Conservation (phyloP, 1,140 invertebrate genomes). For the Hestina assimilis region DNA sequence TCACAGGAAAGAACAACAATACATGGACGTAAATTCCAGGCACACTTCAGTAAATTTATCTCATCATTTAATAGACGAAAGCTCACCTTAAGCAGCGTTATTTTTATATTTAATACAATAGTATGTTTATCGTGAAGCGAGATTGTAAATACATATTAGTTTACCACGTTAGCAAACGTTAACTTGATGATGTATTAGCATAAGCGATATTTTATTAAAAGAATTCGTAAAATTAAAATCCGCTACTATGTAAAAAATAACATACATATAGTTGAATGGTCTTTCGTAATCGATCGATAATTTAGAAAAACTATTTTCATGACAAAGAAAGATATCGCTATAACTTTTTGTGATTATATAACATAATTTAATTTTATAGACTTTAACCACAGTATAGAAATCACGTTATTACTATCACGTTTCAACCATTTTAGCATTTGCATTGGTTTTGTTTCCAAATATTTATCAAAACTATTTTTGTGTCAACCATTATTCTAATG, state of each 20-base stretch:
- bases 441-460: slow-evolving; percentile 53
- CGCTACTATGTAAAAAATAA: slow-evolving; percentile 30
- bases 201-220: slow-evolving; percentile 19
- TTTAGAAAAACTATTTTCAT: slow-evolving; percentile 63
- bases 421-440: slow-evolving; percentile 19
- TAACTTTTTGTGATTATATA: slow-evolving; percentile 15
- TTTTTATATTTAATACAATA: slow-evolving; percentile 21
- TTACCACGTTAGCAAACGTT: slow-evolving; percentile 24
- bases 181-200: slow-evolving; percentile 5
- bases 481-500: slow-evolving; percentile 61
- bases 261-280: slow-evolving; percentile 42
- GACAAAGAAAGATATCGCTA: slow-evolving; percentile 64
- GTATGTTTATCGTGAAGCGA: slow-evolving; percentile 12
- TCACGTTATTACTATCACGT: slow-evolving; percentile 10
- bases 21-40: slow-evolving; percentile 70
- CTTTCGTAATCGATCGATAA: slow-evolving; percentile 76
- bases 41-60: slow-evolving; percentile 42
- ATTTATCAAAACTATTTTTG: slow-evolving; percentile 69
- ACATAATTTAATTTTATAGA: slow-evolving; percentile 22
- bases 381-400: slow-evolving; percentile 16
- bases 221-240: slow-evolving; percentile 30
- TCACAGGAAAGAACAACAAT: slow-evolving; percentile 76
- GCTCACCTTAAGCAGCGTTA: slow-evolving; percentile 26
- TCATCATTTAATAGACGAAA: slow-evolving; percentile 34
- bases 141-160: slow-evolving; percentile 22